Evolutionary conservation across 1,140 invertebrate genomes (phyloP).

Genomic region (Lethrus apterus): DNA sequence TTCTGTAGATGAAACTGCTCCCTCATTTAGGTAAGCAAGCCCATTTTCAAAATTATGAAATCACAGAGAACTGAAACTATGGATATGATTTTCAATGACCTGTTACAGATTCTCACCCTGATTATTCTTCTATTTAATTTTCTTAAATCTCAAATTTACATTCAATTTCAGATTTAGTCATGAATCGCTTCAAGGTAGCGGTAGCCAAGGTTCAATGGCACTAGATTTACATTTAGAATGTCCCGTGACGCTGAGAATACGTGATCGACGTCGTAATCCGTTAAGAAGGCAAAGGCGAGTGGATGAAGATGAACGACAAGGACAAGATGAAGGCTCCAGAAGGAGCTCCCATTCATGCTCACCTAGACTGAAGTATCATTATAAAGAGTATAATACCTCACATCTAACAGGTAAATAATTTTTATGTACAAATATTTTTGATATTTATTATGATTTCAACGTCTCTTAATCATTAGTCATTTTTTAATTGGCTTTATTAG

Average conservation of each 20-base stretch:
- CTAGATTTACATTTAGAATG: conserved; percentile 63
- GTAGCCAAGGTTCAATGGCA: conserved; percentile 61
- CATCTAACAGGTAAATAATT: conserved; percentile 3
- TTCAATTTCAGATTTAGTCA: conserved; percentile 40
- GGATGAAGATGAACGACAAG: conserved; percentile 49
- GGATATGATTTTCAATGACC: neutral
- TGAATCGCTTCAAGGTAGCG: conserved; percentile 46
- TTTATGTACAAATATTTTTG: too few species aligned
- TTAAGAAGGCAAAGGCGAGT: conserved; percentile 67
- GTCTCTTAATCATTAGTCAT: too few species aligned
- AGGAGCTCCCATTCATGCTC: conserved; percentile 33
- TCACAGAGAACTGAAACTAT: neutral
- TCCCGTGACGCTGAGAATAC: conserved; percentile 59
- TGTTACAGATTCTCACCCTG: neutral
- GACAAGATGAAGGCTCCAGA: conserved; percentile 18
- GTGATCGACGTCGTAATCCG: conserved; percentile 61
- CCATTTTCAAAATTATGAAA: neutral
- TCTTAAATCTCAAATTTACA: neutral
- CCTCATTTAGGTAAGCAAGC: conserved; percentile 40
- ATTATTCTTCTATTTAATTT: neutral
- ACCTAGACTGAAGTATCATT: conserved; percentile 15
- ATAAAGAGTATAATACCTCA: neutral
- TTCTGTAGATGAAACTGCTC: conserved; percentile 50
- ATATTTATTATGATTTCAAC: too few species aligned
- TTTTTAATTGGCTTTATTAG: too few species aligned